These are phyloP conservation scores for Epizoanthus fatuus DNA, from an alignment of 92 coral and sea anemone genomes.

Conservation along the genomic window DNA sequence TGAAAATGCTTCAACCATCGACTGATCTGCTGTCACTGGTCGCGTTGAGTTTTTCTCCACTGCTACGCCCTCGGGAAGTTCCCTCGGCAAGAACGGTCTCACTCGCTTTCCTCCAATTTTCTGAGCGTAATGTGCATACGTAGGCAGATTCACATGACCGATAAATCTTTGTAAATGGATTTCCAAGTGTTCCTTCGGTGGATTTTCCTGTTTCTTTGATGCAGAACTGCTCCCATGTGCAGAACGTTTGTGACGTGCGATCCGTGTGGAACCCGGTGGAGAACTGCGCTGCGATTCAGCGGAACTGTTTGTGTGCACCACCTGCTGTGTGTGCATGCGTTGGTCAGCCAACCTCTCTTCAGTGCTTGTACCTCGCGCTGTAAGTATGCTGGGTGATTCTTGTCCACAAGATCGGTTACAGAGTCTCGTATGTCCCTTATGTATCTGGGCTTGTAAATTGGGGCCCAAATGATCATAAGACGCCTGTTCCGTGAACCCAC, in stretches of 20 bases:
- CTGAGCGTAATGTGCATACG: conserved; percentile 12
- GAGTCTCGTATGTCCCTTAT: not conserved
- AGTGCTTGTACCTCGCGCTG: not conserved
- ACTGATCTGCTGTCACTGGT: not conserved
- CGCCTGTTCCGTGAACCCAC: not conserved
- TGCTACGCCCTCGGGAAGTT: not conserved
- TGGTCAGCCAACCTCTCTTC: not conserved
- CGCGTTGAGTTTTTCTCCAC: not conserved
- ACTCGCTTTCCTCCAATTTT: conserved; percentile 18
- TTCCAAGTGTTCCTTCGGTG: not conserved
- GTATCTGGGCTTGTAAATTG: not conserved
- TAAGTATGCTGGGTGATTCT: not conserved
- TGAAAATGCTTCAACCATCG: too few species aligned
- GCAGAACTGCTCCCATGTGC: not conserved
- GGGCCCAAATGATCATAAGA: not conserved
- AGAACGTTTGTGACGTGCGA: not conserved
- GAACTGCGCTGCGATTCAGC: not conserved
- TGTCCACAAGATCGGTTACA: too few species aligned
- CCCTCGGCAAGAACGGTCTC: not conserved
- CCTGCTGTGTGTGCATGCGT: not conserved
- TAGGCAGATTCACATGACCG: conserved; percentile 18
- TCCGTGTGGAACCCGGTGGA: not conserved
- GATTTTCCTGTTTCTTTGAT: not conserved
- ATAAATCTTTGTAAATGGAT: conserved; percentile 32
- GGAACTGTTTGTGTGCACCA: not conserved